Evolutionary conservation across 1,140 invertebrate genomes (phyloP).

Genomic region (Chlorops oryzae): DNA sequence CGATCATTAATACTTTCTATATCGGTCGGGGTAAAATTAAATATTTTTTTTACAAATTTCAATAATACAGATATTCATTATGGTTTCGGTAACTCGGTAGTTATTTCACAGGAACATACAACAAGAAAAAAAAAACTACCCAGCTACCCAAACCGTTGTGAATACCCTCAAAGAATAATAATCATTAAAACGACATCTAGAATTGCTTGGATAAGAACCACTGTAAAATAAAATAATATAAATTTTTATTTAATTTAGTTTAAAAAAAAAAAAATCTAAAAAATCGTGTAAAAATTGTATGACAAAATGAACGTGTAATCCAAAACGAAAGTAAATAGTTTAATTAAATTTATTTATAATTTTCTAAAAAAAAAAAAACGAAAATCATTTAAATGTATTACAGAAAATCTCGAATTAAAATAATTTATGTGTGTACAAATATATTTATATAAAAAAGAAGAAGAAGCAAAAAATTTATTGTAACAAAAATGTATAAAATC

Average conservation of each 20-base stretch:
- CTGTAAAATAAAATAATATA: conserved; percentile 2
- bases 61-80: too few species aligned
- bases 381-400: too few species aligned
- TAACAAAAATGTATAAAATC: background rate
- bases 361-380: conserved; percentile 7
- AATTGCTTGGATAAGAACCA: background rate
- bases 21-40: too few species aligned
- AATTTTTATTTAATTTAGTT: background rate
- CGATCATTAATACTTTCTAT: too few species aligned
- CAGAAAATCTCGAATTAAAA: conserved; percentile 6
- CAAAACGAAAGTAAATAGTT: conserved; percentile 3
- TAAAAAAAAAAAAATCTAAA: background rate
- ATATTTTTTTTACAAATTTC: conserved; percentile 5
- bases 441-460: background rate
- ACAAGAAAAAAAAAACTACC: too few species aligned
- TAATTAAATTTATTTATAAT: conserved; percentile 10
- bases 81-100: too few species aligned
- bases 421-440: conserved; percentile 10
- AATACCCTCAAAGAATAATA: too few species aligned
- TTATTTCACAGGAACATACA: too few species aligned
- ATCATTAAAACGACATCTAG: background rate
- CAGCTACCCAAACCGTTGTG: background rate
- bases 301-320: background rate
- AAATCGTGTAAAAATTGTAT: background rate
- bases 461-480: conserved; percentile 1